phyloP scores from a whole-genome alignment of 1,140 invertebrate species.

The Diabrotica virgifera region DNA sequence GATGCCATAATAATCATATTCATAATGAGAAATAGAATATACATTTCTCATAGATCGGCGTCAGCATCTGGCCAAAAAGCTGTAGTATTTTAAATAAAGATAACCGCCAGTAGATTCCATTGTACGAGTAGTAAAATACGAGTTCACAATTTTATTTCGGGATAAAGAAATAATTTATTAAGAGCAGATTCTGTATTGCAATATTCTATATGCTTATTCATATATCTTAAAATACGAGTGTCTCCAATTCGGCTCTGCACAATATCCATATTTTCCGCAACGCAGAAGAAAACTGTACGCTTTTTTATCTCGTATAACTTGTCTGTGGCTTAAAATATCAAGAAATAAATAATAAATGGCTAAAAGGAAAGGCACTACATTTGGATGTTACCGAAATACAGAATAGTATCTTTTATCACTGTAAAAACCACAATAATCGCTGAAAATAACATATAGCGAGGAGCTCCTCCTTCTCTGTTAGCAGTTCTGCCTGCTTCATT shows the following conservation, averaged over 20 bases:
- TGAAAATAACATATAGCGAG: slow-evolving; percentile 28
- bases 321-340: slow-evolving; percentile 14
- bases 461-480: slow-evolving; percentile 23
- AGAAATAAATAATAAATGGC: slow-evolving; percentile 12
- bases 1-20: too few relatives aligned
- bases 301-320: slow-evolving; percentile 14
- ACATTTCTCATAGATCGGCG: too few relatives aligned
- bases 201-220: too few relatives aligned
- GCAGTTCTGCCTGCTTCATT: slow-evolving; percentile 10
- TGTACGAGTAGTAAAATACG: too few relatives aligned
- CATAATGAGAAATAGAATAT: too few relatives aligned
- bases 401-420: slow-evolving; percentile 27
- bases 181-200: too few relatives aligned
- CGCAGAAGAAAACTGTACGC: neutral
- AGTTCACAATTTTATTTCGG: too few relatives aligned
- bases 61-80: too few relatives aligned
- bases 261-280: neutral
- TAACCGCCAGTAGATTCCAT: too few relatives aligned
- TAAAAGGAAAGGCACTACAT: slow-evolving; percentile 5
- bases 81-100: too few relatives aligned
- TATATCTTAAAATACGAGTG: too few relatives aligned
- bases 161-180: too few relatives aligned
- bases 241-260: neutral
- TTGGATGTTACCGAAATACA: slow-evolving; percentile 20
- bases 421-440: slow-evolving; percentile 33